These are phyloP conservation scores for Tetramorium bicarinatum DNA, from an alignment of 2,888 invertebrate genomes.

Conservation along the genomic window DNA sequence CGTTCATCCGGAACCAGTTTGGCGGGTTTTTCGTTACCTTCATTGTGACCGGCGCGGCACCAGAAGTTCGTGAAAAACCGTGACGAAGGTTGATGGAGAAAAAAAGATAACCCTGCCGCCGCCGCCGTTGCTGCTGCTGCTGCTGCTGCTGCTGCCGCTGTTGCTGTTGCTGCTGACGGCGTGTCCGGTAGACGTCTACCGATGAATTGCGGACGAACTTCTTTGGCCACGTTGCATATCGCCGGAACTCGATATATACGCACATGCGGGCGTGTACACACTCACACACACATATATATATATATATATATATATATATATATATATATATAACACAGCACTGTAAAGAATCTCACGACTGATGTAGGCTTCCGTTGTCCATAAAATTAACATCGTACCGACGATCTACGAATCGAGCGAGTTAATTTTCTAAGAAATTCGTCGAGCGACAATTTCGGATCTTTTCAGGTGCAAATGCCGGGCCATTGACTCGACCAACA, in stretches of 20 bases:
- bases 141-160: neutral
- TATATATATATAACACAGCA: neutral
- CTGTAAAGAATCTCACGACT: neutral
- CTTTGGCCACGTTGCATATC: slow-evolving; percentile 40
- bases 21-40: slow-evolving; percentile 56
- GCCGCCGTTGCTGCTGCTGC: neutral
- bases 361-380: slow-evolving; percentile 28
- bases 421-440: slow-evolving; percentile 71
- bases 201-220: slow-evolving; percentile 49
- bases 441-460: slow-evolving; percentile 59
- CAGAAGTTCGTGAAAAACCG: slow-evolving; percentile 58
- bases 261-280: slow-evolving; percentile 16
- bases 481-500: slow-evolving; percentile 6
- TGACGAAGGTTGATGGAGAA: slow-evolving; percentile 55
- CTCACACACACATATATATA: neutral
- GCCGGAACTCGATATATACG: slow-evolving; percentile 36
- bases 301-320: no score
- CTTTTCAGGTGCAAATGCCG: slow-evolving; percentile 64
- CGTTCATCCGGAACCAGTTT: slow-evolving; percentile 54
- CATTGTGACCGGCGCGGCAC: slow-evolving; percentile 53
- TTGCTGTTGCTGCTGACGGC: slow-evolving; percentile 17
- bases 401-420: slow-evolving; percentile 42
- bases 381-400: slow-evolving; percentile 44
- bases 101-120: neutral
- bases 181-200: slow-evolving; percentile 49